phyloP scores from a whole-genome alignment of 1,140 invertebrate genomes.

The Apolygus lucorum region DNA sequence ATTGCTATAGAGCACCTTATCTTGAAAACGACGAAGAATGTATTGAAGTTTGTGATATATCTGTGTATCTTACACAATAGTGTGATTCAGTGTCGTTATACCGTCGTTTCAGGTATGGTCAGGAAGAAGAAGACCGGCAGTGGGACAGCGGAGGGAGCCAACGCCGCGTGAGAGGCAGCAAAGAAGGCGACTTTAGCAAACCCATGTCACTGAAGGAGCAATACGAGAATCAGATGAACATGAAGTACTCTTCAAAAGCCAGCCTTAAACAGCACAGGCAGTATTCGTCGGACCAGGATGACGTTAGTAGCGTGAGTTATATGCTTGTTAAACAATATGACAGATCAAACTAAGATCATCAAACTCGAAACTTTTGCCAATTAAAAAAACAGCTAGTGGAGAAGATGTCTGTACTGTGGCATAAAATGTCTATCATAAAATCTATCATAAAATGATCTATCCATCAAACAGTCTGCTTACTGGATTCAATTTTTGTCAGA shows the following conservation, averaged over 20 bases:
- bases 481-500: too few relatives aligned
- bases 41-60: too few relatives aligned
- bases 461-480: too few relatives aligned
- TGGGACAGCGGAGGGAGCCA: constrained; percentile 55
- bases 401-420: too few relatives aligned
- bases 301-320: neutral
- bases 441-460: too few relatives aligned
- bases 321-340: too few relatives aligned
- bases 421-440: too few relatives aligned
- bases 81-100: too few relatives aligned
- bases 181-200: neutral
- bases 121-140: constrained; percentile 55
- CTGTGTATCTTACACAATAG: too few relatives aligned
- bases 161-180: constrained; percentile 10
- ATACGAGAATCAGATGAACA: constrained; percentile 32
- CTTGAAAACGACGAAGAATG: constrained; percentile 23
- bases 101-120: constrained; percentile 47
- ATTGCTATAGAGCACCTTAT: constrained; percentile 4
- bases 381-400: too few relatives aligned
- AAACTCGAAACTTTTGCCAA: too few relatives aligned
- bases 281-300: constrained; percentile 23
- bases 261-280: neutral
- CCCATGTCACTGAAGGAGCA: constrained; percentile 23
- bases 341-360: too few relatives aligned
- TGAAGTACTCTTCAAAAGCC: constrained; percentile 19